Conservation (phyloP, 1,140 invertebrate genomes). For the Anastatus disparis region DNA sequence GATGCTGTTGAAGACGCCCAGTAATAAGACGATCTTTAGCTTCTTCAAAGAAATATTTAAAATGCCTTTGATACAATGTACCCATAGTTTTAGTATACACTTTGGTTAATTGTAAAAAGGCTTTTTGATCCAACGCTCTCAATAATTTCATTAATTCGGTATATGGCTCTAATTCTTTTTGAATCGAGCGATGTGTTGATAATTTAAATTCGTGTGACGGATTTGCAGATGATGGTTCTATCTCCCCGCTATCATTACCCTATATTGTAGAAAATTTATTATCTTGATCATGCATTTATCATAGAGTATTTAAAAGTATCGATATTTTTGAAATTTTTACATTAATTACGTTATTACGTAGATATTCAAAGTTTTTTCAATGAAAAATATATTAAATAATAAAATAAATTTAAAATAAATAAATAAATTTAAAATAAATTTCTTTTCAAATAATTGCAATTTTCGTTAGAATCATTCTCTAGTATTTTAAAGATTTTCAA, state of each 20-base stretch:
- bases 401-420: too few species aligned
- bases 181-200: slow-evolving; percentile 81
- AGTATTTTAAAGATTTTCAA: too few species aligned
- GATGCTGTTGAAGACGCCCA: slow-evolving; percentile 53
- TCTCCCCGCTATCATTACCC: slow-evolving; percentile 75
- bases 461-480: too few species aligned
- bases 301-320: too few species aligned
- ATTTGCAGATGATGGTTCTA: slow-evolving; percentile 47
- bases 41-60: slow-evolving; percentile 82
- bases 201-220: slow-evolving; percentile 72
- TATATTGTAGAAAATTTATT: too few species aligned
- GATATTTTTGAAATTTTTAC: too few species aligned
- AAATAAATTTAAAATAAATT: slow-evolving; percentile 17
- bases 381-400: too few species aligned
- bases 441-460: neutral
- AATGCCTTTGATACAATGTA: slow-evolving; percentile 87
- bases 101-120: slow-evolving; percentile 82
- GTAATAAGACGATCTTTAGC: slow-evolving; percentile 70
- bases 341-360: too few species aligned
- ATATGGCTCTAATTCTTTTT: slow-evolving; percentile 85
- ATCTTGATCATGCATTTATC: too few species aligned
- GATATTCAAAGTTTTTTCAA: too few species aligned
- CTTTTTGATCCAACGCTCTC: slow-evolving; percentile 84
- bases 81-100: slow-evolving; percentile 83
- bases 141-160: slow-evolving; percentile 91